Evolutionary conservation across 2,113 vertebrate species (phyloP), one percentile per base, ranked within the genome.

Genomic region (Corydoras sp.): DNA sequence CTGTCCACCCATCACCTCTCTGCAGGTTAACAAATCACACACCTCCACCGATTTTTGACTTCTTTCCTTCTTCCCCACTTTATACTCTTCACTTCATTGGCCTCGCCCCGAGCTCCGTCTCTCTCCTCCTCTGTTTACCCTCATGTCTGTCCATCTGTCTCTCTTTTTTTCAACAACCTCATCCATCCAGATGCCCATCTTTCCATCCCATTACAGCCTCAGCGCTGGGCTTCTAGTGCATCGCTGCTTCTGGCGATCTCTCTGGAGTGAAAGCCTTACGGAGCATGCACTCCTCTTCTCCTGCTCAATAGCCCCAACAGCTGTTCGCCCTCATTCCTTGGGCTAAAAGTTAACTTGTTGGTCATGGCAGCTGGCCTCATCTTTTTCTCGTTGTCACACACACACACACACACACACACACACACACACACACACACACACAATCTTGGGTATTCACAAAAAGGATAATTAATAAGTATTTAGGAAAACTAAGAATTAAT

Each of bases 141-240:
- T 24, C 35, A 51, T 71, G 69, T 74, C 71, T 71, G 59, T 85
- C 88, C 89, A 84, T 90, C 88, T 90, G 89, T 86, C 85, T 82
- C 83, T 85, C 83, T 85, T 85, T 24, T 24, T 24, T 88, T 87
- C 83, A 79, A 82, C 80, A 74, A 81, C 48, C 84, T 81, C 77
- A 83, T 87, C 87, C 59, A 85, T 88, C 86, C 88, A 89, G 87
- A 88, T 89, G 87, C 86, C 88, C 85, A 85, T 86, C 83, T 88
- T 83, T 84, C 85, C 77, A 74, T 83, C 86, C 85, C 87, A 88
- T 89, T 88, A 88, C 53, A 66, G 58, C 66, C 62, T 72, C 62
- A 31, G 69, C 15, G 14, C 69, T 56, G 30, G 50, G 69, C 74
- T 64, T 59, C 54, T 43, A 55, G 43, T 24, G 54, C 62, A 43